Base-by-base conservation (phyloP, 1,140 invertebrate species). In the Eumaeus atala region DNA sequence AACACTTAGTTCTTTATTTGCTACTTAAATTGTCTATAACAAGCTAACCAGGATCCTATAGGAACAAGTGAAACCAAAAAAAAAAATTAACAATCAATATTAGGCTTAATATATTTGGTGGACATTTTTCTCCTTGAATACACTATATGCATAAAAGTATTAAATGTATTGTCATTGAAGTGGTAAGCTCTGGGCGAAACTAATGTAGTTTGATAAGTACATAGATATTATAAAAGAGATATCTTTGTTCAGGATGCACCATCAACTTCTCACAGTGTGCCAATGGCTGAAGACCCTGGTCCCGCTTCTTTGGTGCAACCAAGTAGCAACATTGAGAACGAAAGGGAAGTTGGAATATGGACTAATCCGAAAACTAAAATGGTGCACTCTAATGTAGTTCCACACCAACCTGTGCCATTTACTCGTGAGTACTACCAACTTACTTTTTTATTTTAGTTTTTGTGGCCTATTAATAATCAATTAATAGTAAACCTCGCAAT, bases 311-410 rank as follows among this genome's bases (percentile, higher is more conserved):
- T 87, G 51, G 72, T 88, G 6, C 83, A 88, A 55, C 68, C 77
- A 6, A 83, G 70, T 51, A 61, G 62, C 52, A 81, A 83, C 63
- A 62, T 80, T 34, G 84, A 88, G 52, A 88, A 88, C 62, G 75
- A 88, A 51, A 86, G 79, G 54, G 87, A 88, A 77, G 72, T 88
- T 51, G 87, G 87, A 10, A 82, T 88, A 8, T 88, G 87, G 87
- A 83, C 77, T 16, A 88, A 88, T 48, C 77, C 85, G n/a, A 81
- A 85, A 55, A 86, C 76, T 5, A 88, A 87, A 70, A 87, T 84
- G 77, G 82, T 84, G 9, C 78, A 84, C 51, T 58, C 76, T 7
- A 81, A 78, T 70, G 67, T 87, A 50, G 84, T 87, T 10, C 84
- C 84, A 7, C 77, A 77, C 64, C 81, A 78, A 54, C 78, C 72